phyloP scores from a whole-genome alignment of 2,113 vertebrate genomes.

The Hemiscyllium ocellatum region DNA sequence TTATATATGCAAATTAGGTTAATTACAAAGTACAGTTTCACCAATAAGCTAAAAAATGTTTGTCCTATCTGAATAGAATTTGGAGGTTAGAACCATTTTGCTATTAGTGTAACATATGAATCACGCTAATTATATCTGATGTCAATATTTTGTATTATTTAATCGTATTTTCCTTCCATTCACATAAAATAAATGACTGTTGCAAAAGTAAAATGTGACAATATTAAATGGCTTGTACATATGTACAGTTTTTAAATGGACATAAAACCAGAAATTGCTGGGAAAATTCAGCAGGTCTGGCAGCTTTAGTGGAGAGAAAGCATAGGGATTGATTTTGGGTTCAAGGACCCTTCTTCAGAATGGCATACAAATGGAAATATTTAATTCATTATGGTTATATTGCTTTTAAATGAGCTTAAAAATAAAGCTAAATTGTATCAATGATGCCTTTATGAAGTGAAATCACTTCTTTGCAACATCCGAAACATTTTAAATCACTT shows the following conservation, averaged over 20 bases:
- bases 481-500: neutral
- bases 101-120: constrained; percentile 32
- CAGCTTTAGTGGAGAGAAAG: no score
- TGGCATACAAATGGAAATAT: no score
- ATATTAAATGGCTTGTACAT: no score
- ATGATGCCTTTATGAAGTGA: neutral
- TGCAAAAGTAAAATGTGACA: neutral
- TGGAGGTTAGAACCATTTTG: constrained; percentile 31
- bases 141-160: constrained; percentile 11
- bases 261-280: no score
- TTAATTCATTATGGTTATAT: neutral
- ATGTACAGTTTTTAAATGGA: neutral
- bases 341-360: no score
- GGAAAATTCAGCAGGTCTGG: no score
- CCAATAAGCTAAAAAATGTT: constrained; percentile 36
- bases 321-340: no score
- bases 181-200: neutral
- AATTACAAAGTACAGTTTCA: constrained; percentile 36
- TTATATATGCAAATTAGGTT: constrained; percentile 37
- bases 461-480: neutral
- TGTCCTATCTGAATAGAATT: constrained; percentile 32
- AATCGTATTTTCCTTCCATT: neutral
- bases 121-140: constrained; percentile 7
- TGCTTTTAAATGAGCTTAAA: neutral
- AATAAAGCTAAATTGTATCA: neutral